Base-by-base conservation (phyloP, 2,113 vertebrate genomes). In the Dipodomys merriami region DNA sequence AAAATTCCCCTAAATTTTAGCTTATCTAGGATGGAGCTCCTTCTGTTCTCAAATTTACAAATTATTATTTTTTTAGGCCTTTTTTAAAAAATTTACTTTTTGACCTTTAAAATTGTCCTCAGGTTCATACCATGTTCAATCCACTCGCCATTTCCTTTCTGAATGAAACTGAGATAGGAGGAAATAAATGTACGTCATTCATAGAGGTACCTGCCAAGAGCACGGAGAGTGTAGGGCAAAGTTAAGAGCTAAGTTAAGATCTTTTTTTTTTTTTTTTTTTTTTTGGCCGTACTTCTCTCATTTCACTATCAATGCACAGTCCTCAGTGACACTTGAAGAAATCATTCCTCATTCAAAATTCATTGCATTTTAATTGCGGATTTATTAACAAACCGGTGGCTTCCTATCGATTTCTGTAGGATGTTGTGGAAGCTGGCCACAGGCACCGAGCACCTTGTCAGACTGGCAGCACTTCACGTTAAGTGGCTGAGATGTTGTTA, bases 311-410 rank as follows among this genome's bases (percentile, higher is more conserved):
- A 94, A 96, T 93, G 96, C 96, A 94, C 74, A 96, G 95, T 97
- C 95, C 97, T 96, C 93, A 94, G 98, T 94, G 97, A 98, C 98
- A 98, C 97, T 98, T 98, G 91, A 97, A 98, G 86, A 98, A 98
- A 98, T 98, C 97, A 97, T 98, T 98, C 93, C 98, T 98, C 98
- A 98, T 98, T 97, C 97, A 98, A 98, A 98, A 98, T 98, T 98
- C 96, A 98, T 98, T 95, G 80, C 97, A 96, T 97, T 97, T 98
- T 98, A 98, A 96, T 97, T 98, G 97, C 96, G 97, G 98, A 98
- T 98, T 98, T 98, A 98, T 98, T 98, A 98, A 97, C 97, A 94
- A 81, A 77, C 57, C 94, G 96, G 88, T 94, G 77, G 97, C 95
- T 94, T 98, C 94, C 44, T 97, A 98, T 98, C 85, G 98, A 98